Evolutionary conservation across 1,140 invertebrate species (phyloP), one percentile per base, ranked within the genome.

Genomic region (Drosophila hydei): DNA sequence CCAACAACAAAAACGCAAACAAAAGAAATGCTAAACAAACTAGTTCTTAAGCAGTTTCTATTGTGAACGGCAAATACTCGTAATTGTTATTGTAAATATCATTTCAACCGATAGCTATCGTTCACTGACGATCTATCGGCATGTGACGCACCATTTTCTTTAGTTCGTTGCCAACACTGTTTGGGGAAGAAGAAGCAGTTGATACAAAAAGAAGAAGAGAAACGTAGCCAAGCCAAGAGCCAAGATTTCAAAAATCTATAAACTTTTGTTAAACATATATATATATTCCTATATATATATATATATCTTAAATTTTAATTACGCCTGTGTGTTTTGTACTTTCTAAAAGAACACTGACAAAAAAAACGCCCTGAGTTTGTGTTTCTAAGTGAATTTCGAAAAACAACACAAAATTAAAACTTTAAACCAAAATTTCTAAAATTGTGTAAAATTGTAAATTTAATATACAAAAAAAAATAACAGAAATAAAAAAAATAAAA

Each of bases 231-330:
- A 87, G 81, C 81, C 60, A 75, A 77, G 43, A 45, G 76, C 80
- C 75, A 64, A 88, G 83, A 88, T 88, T 88, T 88, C 75, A 64
- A 88, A 88, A 88, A 88, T 88, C 83, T 88, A 83, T 88, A 88
- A 88, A 87, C 68, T 77, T 87, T 87, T 87, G 83, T 87, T 87
- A 80, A 81, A 87, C 67, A 77, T 80, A 79, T 79, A 45, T 21
- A 21, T 19, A 38, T 3, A 38, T n/a, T n/a, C n/a, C 2, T 38
- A 38, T n/a, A 38, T 43, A 43, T 19, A 43, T 43, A 43, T 18
- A 9, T 43, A 85, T 77, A 80, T 80, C 70, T 21, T 55, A 72
- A 65, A 59, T 16, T 21, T 75, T 77, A 75, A 75, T 78, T 77
- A 75, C 58, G 74, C 70, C 71, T 72, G 71, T 81, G 81, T 85